Base-by-base conservation (phyloP, 2,797 vertebrate species). In the Pantherophis alleghaniensis region DNA sequence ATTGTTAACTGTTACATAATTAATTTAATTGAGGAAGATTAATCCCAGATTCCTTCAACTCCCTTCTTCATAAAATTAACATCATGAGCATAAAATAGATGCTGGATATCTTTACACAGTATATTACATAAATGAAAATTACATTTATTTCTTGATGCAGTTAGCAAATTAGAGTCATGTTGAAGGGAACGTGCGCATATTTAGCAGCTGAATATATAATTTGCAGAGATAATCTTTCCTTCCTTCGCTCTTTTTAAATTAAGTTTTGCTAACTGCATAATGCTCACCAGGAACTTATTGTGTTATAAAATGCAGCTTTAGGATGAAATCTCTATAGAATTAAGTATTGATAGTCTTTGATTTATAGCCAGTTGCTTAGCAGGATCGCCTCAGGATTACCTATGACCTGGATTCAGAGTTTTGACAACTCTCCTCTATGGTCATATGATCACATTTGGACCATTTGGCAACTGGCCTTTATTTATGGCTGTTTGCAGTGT, bases 21-120 rank as follows among this genome's bases (percentile, higher is more conserved):
- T 97, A 95, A 95, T 94, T 97, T 97, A 96, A 96, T 93, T 96
- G 92, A 93, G 94, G 57, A 90, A 93, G 92, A 92, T 53, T 87
- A 86, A 69, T 94, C 95, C 66, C 0, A 4, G 37, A 95, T 95
- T 96, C 69, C 28, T 96, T 93, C 94, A 92, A 51, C 7, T 94
- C 95, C 94, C 32, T 28, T 47, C 57, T 95, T 91, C 57, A 91
- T 93, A 95, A 96, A 91, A 96, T 96, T 93, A 96, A 92, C 56
- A 88, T 79, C 93, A 74, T 94, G 91, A 94, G 89, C 32, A 51
- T 91, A 91, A 96, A 96, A 94, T 92, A 55, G 55, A 95, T 94
- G 14, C 95, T 92, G 92, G 89, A 93, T 95, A 90, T 89, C 95
- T 20, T 42, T 42, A 42, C 42, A 42, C 42, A 42, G 42, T 42